Base-by-base conservation (phyloP, 2,888 invertebrate species). In the Mesorhabditis belari region DNA sequence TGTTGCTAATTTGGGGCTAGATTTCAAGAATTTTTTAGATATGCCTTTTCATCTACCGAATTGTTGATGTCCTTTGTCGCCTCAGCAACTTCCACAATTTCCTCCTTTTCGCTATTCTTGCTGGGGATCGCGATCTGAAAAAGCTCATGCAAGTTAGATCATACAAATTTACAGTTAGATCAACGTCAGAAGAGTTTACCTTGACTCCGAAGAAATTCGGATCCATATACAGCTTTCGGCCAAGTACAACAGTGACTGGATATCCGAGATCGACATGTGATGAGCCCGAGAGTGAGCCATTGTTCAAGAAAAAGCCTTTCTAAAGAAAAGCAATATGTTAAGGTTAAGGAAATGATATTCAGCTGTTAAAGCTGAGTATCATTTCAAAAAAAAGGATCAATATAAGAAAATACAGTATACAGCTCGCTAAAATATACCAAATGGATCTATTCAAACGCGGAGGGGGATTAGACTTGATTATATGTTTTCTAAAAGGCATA, bases 131-230 rank as follows among this genome's bases (percentile, higher is more conserved):
- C 51, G 51, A 50, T 50, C 51, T 50, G 51, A 50, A 50, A 19
- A 19, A 6, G n/a, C n/a, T n/a, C n/a, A n/a, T n/a, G n/a, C n/a
- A n/a, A n/a, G n/a, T n/a, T n/a, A n/a, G n/a, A n/a, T n/a, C n/a
- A n/a, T n/a, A n/a, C n/a, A n/a, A n/a, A n/a, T n/a, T n/a, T n/a
- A n/a, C n/a, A n/a, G n/a, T n/a, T n/a, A n/a, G n/a, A n/a, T n/a
- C n/a, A n/a, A n/a, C n/a, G n/a, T n/a, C n/a, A n/a, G n/a, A n/a
- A n/a, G n/a, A n/a, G n/a, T n/a, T 35, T 23, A 78, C 75, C 64
- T 77, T 75, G 5, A 77, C 79, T 4, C 79, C 79, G 58, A 79
- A 79, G 49, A 79, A 75, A 62, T 79, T 76, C 0, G 79, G 79
- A 49, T 79, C 79, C 76, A 79, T 76, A 60, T 73, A 76, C 17